A percentile compares a stretch with the other conserved stretches of the same genome.
Evolutionary conservation across 2,888 invertebrate species (phyloP).

Genomic region (Corbicula japonica): DNA sequence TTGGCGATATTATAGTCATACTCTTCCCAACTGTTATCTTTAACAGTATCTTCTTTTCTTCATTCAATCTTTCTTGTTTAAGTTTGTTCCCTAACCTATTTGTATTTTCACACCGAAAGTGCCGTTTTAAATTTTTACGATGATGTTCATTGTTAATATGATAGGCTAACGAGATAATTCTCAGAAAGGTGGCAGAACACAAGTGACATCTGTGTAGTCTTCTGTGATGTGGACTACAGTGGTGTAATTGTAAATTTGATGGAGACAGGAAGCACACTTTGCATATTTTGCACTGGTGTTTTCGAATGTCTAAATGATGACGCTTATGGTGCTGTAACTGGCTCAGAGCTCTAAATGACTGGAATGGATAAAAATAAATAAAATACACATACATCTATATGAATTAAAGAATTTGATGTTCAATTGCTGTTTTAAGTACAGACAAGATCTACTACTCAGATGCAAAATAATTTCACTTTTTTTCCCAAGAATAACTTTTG

Average conservation of each 20-base stretch:
- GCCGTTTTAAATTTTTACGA: neutral
- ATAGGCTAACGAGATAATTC: conserved; percentile 46
- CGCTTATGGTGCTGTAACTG: conserved; percentile 45
- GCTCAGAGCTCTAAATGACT: conserved; percentile 46
- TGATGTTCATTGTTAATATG: conserved; percentile 37
- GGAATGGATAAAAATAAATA: conserved; percentile 30
- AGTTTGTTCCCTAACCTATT: too few relatives aligned
- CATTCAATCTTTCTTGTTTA: too few relatives aligned
- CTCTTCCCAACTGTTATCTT: conserved; percentile 60
- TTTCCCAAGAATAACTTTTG: too few relatives aligned
- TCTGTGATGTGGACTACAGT: conserved; percentile 13
- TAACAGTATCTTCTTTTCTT: conserved; percentile 54
- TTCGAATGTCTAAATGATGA: conserved; percentile 47
- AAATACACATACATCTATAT: too few relatives aligned
- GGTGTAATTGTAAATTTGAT: conserved; percentile 29
- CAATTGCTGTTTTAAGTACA: too few relatives aligned
- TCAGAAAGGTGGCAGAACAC: conserved; percentile 41
- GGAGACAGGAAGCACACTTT: conserved; percentile 20
- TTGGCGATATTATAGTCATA: conserved; percentile 57
- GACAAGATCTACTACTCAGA: too few relatives aligned
- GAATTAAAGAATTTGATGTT: too few relatives aligned
- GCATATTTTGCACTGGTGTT: conserved; percentile 44
- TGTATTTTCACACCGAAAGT: neutral
- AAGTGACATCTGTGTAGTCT: conserved; percentile 37
- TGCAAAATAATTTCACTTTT: too few relatives aligned